Base-by-base conservation (phyloP, 1,140 invertebrate species). In the Drosophila varians region DNA sequence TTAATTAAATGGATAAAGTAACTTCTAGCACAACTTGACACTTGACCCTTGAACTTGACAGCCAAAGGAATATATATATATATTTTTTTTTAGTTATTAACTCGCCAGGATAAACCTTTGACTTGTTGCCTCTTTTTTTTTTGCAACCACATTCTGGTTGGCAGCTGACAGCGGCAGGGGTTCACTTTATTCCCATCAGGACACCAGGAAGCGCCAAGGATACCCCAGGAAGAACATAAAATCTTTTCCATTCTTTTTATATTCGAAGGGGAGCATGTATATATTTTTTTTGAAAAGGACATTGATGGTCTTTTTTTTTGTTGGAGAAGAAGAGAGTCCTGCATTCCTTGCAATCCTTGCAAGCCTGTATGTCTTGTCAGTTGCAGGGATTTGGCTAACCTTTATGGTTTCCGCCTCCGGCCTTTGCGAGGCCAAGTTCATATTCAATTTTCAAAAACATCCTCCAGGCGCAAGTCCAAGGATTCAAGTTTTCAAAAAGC, bases 131-230 rank as follows among this genome's bases (percentile, higher is more conserved):
- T 25, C 23, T 23, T 38, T 43, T 7, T 38, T 23, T 38, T 43
- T 7, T 38, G 4, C 1, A 21, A 64, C 60, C 60, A 25, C 60
- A 64, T 23, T 34, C 47, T 25, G 34, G 53, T 28, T 64, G 60
- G 42, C 42, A 61, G 60, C 55, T 61, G 60, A 64, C 55, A 64
- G 12, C 40, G 21, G 21, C 54, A 64, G 55, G 6, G 38, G 12
- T 16, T 12, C n/a, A 31, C 9, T 34, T 26, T 45, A 57, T 45
- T 55, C 54, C 31, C 40, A n/a, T 21, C 21, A 21, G n/a, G n/a
- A n/a, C n/a, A n/a, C 9, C 28, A 31, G 9, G 9, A 31, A 31
- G 28, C n/a, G 28, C 28, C 28, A 31, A 31, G 28, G 28, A 11
- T 31, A 11, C 3, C 28, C 9, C n/a, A n/a, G 28, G 28, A 31